A percentile compares a stretch with the other conserved stretches of the same genome.
phyloP scores from a whole-genome alignment of 1,140 invertebrate species.

The Amyelois transitella region DNA sequence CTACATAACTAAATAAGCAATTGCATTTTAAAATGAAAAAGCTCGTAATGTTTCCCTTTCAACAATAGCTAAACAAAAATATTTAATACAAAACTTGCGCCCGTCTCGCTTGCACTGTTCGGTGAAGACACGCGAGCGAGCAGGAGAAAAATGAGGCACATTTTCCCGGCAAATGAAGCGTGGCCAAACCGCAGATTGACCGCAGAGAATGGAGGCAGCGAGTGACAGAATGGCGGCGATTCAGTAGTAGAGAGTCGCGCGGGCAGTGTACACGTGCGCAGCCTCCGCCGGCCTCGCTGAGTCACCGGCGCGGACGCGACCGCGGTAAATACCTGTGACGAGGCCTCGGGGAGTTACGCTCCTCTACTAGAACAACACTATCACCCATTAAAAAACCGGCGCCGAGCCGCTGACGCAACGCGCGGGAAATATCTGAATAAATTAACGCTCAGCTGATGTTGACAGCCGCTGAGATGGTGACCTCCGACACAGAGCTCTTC shows the following conservation, averaged over 20 bases:
- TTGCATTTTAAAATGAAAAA: slow-evolving; percentile 57
- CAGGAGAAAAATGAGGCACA: slow-evolving; percentile 39
- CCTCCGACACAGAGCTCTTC: slow-evolving; percentile 15
- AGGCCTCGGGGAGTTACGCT: slow-evolving; percentile 25
- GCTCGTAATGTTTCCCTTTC: slow-evolving; percentile 67
- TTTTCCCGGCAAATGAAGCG: slow-evolving; percentile 73
- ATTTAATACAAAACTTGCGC: slow-evolving; percentile 64
- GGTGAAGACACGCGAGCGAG: slow-evolving; percentile 21
- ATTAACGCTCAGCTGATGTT: slow-evolving; percentile 55
- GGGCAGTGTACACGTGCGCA: slow-evolving; percentile 48
- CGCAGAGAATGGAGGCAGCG: slow-evolving; percentile 74
- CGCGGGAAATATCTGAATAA: slow-evolving; percentile 43
- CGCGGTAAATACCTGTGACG: slow-evolving; percentile 45
- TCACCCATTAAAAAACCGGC: slow-evolving; percentile 30
- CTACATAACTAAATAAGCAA: slow-evolving; percentile 41
- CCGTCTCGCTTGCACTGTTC: slow-evolving; percentile 39
- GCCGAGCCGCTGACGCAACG: slow-evolving; percentile 31
- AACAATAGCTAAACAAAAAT: slow-evolving; percentile 72
- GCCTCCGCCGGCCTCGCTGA: slow-evolving; percentile 35
- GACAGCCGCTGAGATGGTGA: slow-evolving; percentile 24
- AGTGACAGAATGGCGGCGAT: slow-evolving; percentile 70
- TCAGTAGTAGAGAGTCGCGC: slow-evolving; percentile 64
- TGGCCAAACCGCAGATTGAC: slow-evolving; percentile 74
- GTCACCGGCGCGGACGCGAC: slow-evolving; percentile 42
- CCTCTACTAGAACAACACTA: slow-evolving; percentile 2